A percentile compares a stretch with the other conserved stretches of the same genome.
Conservation (phyloP, 2,797 vertebrate genomes). For the Periophthalmus magnuspinnatus region DNA sequence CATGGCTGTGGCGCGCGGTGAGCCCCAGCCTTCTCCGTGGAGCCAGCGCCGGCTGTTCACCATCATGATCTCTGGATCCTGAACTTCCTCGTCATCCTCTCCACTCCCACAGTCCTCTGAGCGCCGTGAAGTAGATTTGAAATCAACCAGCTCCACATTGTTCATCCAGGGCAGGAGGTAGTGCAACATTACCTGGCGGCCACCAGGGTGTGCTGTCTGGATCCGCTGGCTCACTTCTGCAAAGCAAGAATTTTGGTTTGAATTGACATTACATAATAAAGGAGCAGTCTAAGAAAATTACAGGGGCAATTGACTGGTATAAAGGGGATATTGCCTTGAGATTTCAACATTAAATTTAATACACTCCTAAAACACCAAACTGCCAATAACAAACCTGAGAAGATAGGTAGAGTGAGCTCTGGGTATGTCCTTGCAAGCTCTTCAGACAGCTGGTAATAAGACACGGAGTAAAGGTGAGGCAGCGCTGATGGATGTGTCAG, state of each 20-base stretch:
- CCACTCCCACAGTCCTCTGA: constrained; percentile 76
- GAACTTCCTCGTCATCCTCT: constrained; percentile 83
- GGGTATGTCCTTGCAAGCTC: constrained; percentile 96
- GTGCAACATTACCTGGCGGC: constrained; percentile 97
- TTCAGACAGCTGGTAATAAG: constrained; percentile 96
- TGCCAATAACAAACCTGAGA: constrained; percentile 85
- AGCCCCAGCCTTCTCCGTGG: constrained; percentile 96
- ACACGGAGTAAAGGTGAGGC: constrained; percentile 95
- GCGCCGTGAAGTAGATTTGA: constrained; percentile 83
- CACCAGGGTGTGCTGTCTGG: constrained; percentile 93
- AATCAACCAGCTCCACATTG: constrained; percentile 95
- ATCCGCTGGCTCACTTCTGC: constrained; percentile 98
- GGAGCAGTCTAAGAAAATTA: not conserved
- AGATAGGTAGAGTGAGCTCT: constrained; percentile 94
- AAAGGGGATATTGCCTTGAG: not conserved
- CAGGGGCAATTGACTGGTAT: not conserved
- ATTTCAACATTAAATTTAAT: not conserved
- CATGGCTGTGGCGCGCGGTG: constrained; percentile 94
- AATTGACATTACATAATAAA: not conserved
- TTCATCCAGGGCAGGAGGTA: constrained; percentile 99
- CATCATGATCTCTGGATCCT: constrained; percentile 90
- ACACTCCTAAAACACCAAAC: not conserved
- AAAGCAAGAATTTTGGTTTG: constrained; percentile 2
- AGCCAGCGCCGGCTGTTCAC: constrained; percentile 96
- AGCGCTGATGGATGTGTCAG: constrained; percentile 90